These are phyloP conservation scores for Oostethus manadensis DNA, from an alignment of 2,113 vertebrate genomes.

Conservation along the genomic window DNA sequence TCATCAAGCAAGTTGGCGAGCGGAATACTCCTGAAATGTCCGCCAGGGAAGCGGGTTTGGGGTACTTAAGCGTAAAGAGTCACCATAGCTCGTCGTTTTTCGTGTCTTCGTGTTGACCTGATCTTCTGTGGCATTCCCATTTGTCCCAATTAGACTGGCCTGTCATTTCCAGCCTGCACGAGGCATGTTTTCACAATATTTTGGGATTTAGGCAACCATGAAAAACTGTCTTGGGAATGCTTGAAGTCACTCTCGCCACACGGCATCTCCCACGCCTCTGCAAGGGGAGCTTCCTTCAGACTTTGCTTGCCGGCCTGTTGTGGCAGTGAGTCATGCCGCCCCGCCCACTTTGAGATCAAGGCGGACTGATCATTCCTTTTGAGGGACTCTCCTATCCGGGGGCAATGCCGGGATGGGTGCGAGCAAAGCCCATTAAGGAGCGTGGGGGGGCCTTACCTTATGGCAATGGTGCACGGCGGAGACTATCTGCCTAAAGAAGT, in stretches of 20 bases:
- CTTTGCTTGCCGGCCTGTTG: slow-evolving; percentile 35
- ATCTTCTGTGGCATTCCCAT: slow-evolving; percentile 58
- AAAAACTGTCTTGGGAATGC: slow-evolving; percentile 39
- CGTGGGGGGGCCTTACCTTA: slow-evolving; percentile 75
- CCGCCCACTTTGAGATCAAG: slow-evolving; percentile 44
- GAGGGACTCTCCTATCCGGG: slow-evolving; percentile 56
- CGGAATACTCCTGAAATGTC: too few species aligned
- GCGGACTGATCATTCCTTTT: slow-evolving; percentile 57
- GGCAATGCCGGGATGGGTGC: slow-evolving; percentile 34
- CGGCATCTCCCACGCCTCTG: slow-evolving; percentile 1
- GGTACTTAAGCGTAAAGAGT: neutral
- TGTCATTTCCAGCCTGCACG: slow-evolving; percentile 59
- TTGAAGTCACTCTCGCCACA: slow-evolving; percentile 13
- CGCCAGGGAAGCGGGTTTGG: too few species aligned
- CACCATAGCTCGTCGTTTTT: slow-evolving; percentile 28
- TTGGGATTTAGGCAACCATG: slow-evolving; percentile 33
- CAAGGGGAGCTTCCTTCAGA: too few species aligned
- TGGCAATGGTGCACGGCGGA: slow-evolving; percentile 96
- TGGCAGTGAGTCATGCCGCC: slow-evolving; percentile 53
- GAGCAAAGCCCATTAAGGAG: slow-evolving; percentile 1
- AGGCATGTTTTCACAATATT: slow-evolving; percentile 60
- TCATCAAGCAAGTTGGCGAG: too few species aligned
- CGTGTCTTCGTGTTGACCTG: slow-evolving; percentile 43
- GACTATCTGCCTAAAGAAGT: slow-evolving; percentile 96
- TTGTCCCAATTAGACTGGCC: slow-evolving; percentile 55